Evolutionary conservation across 2,888 invertebrate species (phyloP), one percentile per base, ranked within the genome.

Genomic region (Rhorus exstirpatorius): DNA sequence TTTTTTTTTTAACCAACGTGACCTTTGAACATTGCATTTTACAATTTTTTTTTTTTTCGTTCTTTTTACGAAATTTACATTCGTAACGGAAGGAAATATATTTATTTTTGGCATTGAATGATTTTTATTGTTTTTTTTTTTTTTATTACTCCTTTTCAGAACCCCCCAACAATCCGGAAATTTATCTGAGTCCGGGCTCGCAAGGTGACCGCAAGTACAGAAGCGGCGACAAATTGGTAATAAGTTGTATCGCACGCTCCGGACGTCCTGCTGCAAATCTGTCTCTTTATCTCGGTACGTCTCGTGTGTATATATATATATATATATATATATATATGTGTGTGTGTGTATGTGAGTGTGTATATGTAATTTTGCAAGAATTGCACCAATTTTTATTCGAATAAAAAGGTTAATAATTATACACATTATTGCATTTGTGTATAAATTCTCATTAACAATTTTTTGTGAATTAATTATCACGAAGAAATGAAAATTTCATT

Each of bases 211-310:
- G 91, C 74, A 92, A 92, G 4, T 96, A 94, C 93, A 94, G 93
- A 86, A 95, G 95, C 67, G 95, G 95, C 1, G 95, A 96, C 17
- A 92, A 93, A 14, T 93, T 97, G 88, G 93, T 93, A 86, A 96
- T 96, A 0, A 94, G 94, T 80, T 97, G 97, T 91, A 92, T 94
- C 46, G 96, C 96, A 0, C 93, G 94, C 65, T 94, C 95, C 81
- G 97, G 96, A 3, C 93, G 97, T 87, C 97, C 97, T 0, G 95
- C 96, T 0, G 96, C 97, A 0, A 96, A 95, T 88, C 95, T 97
- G 85, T 94, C 95, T n/a, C 96, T 97, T 95, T 96, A 93, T 88
- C 91, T 97, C 58, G 96, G 96, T 95, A 93, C 12, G 24, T 61
- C 19, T n/a, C 44, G 10, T 8, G 12, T 31, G 6, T 31, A 31